These are phyloP conservation scores for Tribolium madens DNA, from an alignment of 1,140 invertebrate species.

Conservation along the genomic window DNA sequence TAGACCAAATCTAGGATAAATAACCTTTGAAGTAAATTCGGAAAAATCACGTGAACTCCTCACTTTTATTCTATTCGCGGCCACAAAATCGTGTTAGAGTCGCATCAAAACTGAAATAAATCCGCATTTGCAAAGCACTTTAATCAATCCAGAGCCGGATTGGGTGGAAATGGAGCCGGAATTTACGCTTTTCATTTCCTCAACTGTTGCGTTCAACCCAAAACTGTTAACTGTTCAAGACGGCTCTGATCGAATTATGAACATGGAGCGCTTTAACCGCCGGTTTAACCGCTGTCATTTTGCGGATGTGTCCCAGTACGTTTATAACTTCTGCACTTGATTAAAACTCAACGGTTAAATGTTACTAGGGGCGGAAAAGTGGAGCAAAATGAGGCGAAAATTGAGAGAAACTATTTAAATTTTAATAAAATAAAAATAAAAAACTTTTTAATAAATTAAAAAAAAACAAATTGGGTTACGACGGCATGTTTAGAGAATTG, in stretches of 20 bases:
- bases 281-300: neutral
- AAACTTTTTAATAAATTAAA: too few species aligned
- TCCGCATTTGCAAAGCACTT: constrained; percentile 2
- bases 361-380: neutral
- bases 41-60: neutral
- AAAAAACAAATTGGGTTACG: too few species aligned
- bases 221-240: neutral
- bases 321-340: neutral
- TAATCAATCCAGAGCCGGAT: constrained; percentile 4
- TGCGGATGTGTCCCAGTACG: neutral
- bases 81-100: too few species aligned
- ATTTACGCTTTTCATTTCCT: too few species aligned
- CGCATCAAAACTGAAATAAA: neutral
- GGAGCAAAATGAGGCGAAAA: neutral
- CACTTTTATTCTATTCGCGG: too few species aligned
- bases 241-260: neutral
- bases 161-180: too few species aligned
- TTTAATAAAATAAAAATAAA: too few species aligned
- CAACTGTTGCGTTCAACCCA: too few species aligned
- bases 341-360: neutral
- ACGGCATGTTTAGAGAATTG: too few species aligned
- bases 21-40: neutral
- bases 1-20: neutral
- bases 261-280: neutral
- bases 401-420: neutral